phyloP scores from a whole-genome alignment of 2,888 invertebrate genomes.

The Poecilobothrus nobilitatus region DNA sequence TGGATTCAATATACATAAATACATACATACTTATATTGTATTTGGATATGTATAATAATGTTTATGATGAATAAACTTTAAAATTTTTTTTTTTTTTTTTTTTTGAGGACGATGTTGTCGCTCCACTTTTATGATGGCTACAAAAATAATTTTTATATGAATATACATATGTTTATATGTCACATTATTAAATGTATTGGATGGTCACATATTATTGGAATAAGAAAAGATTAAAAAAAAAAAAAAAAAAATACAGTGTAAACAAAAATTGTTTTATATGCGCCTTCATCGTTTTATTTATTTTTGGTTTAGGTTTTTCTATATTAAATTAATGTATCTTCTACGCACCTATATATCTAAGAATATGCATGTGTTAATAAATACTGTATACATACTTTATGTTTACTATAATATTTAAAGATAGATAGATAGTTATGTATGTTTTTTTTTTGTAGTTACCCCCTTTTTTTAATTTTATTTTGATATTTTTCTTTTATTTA shows the following conservation, averaged over 20 bases:
- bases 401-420: no score
- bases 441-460: background rate
- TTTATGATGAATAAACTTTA: background rate
- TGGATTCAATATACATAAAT: no score
- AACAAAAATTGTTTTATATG: slow-evolving; percentile 3
- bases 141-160: background rate
- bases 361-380: background rate
- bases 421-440: background rate
- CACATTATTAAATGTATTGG: background rate
- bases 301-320: no score
- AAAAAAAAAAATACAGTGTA: background rate
- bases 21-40: no score
- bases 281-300: no score
- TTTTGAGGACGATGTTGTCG: slow-evolving; percentile 4
- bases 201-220: background rate
- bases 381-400: background rate
- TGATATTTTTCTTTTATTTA: background rate
- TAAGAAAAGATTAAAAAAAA: background rate
- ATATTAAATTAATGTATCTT: no score
- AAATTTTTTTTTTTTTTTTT: background rate
- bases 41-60: no score
- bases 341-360: background rate
- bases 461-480: background rate
- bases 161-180: background rate
- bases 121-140: background rate